Evolutionary conservation across 2,113 vertebrate genomes (phyloP).

Genomic region (Atrichornis clamosus): DNA sequence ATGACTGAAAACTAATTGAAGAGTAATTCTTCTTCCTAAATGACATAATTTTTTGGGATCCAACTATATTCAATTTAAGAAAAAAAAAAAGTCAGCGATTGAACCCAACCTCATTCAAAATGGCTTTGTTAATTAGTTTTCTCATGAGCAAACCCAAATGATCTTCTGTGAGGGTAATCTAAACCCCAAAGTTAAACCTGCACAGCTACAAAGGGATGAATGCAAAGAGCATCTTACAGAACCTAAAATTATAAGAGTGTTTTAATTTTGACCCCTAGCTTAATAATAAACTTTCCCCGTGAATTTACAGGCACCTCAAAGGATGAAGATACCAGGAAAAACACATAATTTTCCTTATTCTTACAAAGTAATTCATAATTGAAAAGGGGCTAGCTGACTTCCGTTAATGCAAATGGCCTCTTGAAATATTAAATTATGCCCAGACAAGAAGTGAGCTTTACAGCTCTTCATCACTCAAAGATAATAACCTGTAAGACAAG

Average conservation of each 20-base stretch:
- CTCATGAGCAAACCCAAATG: neutral
- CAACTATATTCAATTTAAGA: neutral
- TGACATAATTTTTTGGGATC: neutral
- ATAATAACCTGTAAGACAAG: constrained; percentile 41
- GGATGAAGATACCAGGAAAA: neutral
- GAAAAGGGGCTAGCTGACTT: constrained; percentile 44
- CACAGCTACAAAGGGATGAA: neutral
- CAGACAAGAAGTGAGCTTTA: constrained; percentile 48
- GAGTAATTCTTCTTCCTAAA: neutral
- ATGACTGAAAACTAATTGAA: neutral
- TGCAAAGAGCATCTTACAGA: neutral
- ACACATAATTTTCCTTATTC: constrained; percentile 27
- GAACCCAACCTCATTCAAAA: neutral
- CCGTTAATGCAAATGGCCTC: constrained; percentile 48
- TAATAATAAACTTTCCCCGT: neutral
- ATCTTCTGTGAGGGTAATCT: neutral
- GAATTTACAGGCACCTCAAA: neutral
- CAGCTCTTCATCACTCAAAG: constrained; percentile 43
- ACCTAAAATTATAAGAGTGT: neutral
- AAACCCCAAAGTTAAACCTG: neutral
- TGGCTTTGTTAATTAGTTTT: neutral
- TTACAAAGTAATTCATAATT: constrained; percentile 22
- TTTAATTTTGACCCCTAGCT: neutral
- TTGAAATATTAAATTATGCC: constrained; percentile 56
- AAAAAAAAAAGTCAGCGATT: neutral